phyloP scores from a whole-genome alignment of 2,888 invertebrate species.

The Lycaena phlaeas region DNA sequence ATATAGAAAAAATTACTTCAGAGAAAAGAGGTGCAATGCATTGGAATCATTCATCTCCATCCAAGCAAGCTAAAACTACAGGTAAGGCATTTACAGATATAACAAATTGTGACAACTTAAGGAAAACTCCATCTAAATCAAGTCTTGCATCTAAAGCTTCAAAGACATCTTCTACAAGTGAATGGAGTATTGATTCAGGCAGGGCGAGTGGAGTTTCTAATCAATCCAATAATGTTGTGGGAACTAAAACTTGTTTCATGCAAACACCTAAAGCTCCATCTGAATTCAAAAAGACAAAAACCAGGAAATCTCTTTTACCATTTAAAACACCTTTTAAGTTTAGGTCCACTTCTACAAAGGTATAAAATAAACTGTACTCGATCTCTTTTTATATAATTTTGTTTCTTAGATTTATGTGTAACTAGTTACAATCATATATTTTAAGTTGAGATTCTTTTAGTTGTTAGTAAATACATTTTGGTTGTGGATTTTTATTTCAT shows the following conservation, averaged over 20 bases:
- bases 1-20: slow-evolving; percentile 44
- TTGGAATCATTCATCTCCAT: slow-evolving; percentile 53
- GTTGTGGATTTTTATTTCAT: slow-evolving; percentile 1
- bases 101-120: slow-evolving; percentile 38
- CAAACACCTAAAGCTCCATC: slow-evolving; percentile 41
- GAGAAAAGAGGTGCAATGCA: slow-evolving; percentile 46
- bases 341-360: slow-evolving; percentile 44
- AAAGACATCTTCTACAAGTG: slow-evolving; percentile 38
- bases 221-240: slow-evolving; percentile 30
- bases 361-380: slow-evolving; percentile 24
- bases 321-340: slow-evolving; percentile 69
- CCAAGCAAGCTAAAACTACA: slow-evolving; percentile 47
- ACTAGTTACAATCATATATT: slow-evolving; percentile 8
- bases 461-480: slow-evolving; percentile 19
- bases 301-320: slow-evolving; percentile 49
- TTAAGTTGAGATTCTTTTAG: slow-evolving; percentile 12
- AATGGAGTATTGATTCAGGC: slow-evolving; percentile 43
- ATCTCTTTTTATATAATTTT: background rate
- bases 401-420: background rate
- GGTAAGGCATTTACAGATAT: slow-evolving; percentile 45
- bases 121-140: slow-evolving; percentile 55
- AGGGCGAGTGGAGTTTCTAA: slow-evolving; percentile 38
- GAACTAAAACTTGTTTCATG: slow-evolving; percentile 29
- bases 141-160: slow-evolving; percentile 51
- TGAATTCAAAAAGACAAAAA: slow-evolving; percentile 48